phyloP scores from a whole-genome alignment of 2,888 invertebrate species.

The Apoda limacodes region DNA sequence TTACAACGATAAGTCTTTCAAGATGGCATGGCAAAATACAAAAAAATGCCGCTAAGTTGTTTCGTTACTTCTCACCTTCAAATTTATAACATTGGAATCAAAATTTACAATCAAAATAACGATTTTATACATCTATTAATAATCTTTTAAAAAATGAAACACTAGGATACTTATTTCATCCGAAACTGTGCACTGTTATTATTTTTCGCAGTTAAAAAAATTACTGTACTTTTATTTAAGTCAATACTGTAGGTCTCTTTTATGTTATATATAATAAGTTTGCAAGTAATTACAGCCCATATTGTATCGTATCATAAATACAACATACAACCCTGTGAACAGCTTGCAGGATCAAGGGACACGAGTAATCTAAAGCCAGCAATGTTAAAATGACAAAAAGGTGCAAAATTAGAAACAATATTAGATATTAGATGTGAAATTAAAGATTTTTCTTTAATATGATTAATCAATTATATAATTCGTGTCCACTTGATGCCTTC shows the following conservation, averaged over 20 bases:
- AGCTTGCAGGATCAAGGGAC: constrained; percentile 64
- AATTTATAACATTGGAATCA: constrained; percentile 64
- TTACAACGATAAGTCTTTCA: constrained; percentile 68
- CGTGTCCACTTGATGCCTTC: constrained; percentile 60
- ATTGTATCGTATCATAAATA: constrained; percentile 51
- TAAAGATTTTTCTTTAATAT: constrained; percentile 28
- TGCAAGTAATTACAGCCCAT: constrained; percentile 43
- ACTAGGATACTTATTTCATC: too few species aligned
- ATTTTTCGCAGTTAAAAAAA: too few species aligned
- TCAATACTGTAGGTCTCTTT: too few species aligned
- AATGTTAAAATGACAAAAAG: constrained; percentile 46
- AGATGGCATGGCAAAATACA: constrained; percentile 62
- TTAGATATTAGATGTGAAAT: constrained; percentile 36
- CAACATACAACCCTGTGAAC: constrained; percentile 60
- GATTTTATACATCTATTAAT: constrained; percentile 61
- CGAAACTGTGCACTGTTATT: too few species aligned
- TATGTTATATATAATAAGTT: too few species aligned
- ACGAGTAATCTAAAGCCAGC: constrained; percentile 50
- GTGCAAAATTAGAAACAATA: constrained; percentile 43
- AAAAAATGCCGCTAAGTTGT: constrained; percentile 58
- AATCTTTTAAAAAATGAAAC: constrained; percentile 59
- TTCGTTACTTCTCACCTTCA: constrained; percentile 41
- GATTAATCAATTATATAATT: constrained; percentile 37
- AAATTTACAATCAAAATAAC: constrained; percentile 53
- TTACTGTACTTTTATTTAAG: too few species aligned